phyloP scores from a whole-genome alignment of 1,140 invertebrate genomes.

The Drosophila albomicans region DNA sequence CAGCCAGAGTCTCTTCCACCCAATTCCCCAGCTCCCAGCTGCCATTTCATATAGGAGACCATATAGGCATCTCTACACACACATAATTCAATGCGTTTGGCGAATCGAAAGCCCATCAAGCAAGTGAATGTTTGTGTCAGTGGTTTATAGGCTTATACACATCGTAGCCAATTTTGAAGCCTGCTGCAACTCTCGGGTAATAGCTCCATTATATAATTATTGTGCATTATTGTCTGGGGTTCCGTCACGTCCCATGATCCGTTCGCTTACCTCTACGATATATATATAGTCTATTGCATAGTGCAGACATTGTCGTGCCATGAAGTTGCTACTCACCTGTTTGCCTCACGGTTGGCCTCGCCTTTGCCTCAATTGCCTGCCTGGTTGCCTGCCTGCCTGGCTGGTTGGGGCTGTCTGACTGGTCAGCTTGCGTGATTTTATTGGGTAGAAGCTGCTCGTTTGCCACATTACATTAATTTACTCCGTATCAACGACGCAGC shows the following conservation, averaged over 20 bases:
- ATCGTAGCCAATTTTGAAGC: conserved; percentile 63
- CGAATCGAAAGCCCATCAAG: conserved; percentile 72
- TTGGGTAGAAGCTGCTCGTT: conserved; percentile 42
- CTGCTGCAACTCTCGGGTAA: conserved; percentile 51
- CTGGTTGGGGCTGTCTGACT: conserved; percentile 6
- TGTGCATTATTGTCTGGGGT: conserved; percentile 66
- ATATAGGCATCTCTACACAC: conserved; percentile 9
- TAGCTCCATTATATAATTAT: conserved; percentile 82
- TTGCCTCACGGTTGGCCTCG: not conserved
- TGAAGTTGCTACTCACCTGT: conserved; percentile 38
- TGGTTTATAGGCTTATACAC: conserved; percentile 53
- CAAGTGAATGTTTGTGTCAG: conserved; percentile 53
- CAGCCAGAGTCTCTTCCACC: not conserved
- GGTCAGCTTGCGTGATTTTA: conserved; percentile 41
- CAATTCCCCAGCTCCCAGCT: not conserved
- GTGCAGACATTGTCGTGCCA: not conserved
- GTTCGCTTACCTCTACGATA: conserved; percentile 31
- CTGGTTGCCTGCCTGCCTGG: not conserved
- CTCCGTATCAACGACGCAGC: conserved; percentile 33
- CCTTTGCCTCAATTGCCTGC: not conserved
- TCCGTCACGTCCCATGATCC: conserved; percentile 15
- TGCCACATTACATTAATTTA: conserved; percentile 56
- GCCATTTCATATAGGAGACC: not conserved
- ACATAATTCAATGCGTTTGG: conserved; percentile 56
- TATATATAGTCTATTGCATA: too few relatives aligned